Base-by-base conservation (phyloP, 2,113 vertebrate species). In the Nibea coibor region DNA sequence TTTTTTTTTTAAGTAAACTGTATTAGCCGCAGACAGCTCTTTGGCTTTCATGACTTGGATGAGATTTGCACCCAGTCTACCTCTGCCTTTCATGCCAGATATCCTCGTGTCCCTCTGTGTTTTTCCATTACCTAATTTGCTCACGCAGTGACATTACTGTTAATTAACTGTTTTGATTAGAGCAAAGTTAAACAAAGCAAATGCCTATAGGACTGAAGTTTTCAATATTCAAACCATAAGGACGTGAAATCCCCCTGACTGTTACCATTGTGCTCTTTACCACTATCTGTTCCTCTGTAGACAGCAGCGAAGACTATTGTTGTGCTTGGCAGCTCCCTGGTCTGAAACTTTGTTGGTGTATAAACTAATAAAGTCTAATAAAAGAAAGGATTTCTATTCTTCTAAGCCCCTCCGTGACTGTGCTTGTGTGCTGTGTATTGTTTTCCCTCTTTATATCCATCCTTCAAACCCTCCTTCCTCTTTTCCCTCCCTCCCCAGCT, bases 401-500 rank as follows among this genome's bases (percentile, higher is more conserved):
- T 72, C 75, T 81, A 61, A 71, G 48, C 51, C 68, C 85, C 84
- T 71, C 70, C 71, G 75, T 84, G 73, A 80, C 57, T 67, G 77
- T 76, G 66, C 58, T 58, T 81, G 84, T 84, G 66, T 66, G 6
- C 71, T 58, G 4, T 53, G 58, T 51, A 28, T 68, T 43, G 45
- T 66, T 83, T 20, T 43, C 75, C 78, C 51, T 63, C 51, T 80
- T 62, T 76, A 35, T 62, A 58, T 71, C 87, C 69, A 35, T 68
- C 78, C 81, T 78, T 87, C 65, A 66, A 76, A 53, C 81, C 81
- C 65, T 78, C 85, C 81, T 62, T 85, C 89, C 85, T 82, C 78
- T 86, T 26, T 26, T 48, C 86, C 72, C 75, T 72, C 73, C 82
- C 31, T 54, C 24, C 57, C 82, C 91, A 98, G 97, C 96, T 85